phyloP scores from a whole-genome alignment of 1,140 invertebrate genomes.

The Drosophila simulans region DNA sequence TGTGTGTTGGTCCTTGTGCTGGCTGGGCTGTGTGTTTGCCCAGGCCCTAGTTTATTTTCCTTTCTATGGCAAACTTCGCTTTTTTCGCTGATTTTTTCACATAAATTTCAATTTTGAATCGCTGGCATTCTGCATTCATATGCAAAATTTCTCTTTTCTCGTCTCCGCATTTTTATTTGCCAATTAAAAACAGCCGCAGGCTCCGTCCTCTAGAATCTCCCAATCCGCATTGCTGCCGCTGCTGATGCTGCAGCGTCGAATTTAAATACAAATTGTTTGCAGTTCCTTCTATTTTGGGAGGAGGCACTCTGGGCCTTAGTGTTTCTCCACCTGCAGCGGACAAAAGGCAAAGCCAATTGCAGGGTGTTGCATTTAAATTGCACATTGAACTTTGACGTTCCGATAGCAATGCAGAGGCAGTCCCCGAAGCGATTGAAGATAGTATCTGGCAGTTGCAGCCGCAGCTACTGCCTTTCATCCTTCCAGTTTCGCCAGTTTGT shows the following conservation, averaged over 20 bases:
- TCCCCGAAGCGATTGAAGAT: constrained; percentile 34
- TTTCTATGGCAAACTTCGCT: constrained; percentile 27
- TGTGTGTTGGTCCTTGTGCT: too few species aligned
- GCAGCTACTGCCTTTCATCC: constrained; percentile 14
- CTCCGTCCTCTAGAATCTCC: not conserved
- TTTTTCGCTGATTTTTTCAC: constrained; percentile 63
- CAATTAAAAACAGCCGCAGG: constrained; percentile 77
- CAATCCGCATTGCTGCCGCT: constrained; percentile 1
- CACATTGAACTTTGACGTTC: constrained; percentile 82
- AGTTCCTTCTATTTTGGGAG: constrained; percentile 39
- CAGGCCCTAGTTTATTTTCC: constrained; percentile 36
- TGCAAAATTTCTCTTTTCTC: constrained; percentile 51
- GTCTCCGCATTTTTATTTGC: constrained; percentile 74
- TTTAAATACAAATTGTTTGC: constrained; percentile 83
- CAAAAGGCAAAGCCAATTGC: constrained; percentile 45
- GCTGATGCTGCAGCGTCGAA: constrained; percentile 51
- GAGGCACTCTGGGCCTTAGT: constrained; percentile 1
- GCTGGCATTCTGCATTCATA: constrained; percentile 62
- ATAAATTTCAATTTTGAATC: constrained; percentile 72
- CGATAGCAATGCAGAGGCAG: constrained; percentile 33
- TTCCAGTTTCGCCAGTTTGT: constrained; percentile 17
- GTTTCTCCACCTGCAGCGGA: constrained; percentile 50
- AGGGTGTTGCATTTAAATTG: constrained; percentile 78
- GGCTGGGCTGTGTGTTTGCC: not conserved
- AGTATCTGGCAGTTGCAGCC: constrained; percentile 40